Base-by-base conservation (phyloP, 2,888 invertebrate genomes). In the Sminthurides aquaticus region DNA sequence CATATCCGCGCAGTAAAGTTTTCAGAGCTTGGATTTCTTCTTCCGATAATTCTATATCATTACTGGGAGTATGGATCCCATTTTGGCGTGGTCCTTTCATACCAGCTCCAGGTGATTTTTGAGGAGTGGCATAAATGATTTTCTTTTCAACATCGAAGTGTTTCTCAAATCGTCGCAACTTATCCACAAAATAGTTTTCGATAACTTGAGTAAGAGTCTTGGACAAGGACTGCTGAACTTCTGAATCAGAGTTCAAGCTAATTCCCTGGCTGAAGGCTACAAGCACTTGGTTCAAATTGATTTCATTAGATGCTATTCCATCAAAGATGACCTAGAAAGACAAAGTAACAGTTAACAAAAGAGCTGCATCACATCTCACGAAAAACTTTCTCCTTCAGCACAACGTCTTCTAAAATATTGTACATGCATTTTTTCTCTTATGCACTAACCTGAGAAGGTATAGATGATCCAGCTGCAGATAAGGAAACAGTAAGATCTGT, bases 251-350 rank as follows among this genome's bases (percentile, higher is more conserved):
- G 29, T 73, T 73, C 15, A 73, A 64, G 60, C 72, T 74, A 11
- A 73, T 71, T 11, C 71, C 72, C 67, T 74, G 73, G 18, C 70
- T 70, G 66, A 74, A 74, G 1, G 73, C 71, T 8, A 71, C 55
- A 69, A 74, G 69, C 1, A 74, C 69, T 60, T 73, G 69, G 1
- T 67, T 66, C 29, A 74, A 29, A 2, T 65, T 54, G 0, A 73
- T 57, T 34, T 70, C 69, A 18, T 49, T 49, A 18, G 24, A 26
- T 8, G 34, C 28, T 2, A 66, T n/a, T 24, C 49, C 60, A 22
- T 43, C 20, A n/a, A 20, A 56, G 22, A 66, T 34, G 5, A 59
- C 62, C 59, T 67, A 34, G 1, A 60, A 22, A 22, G 20, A 5
- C 18, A 60, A 27, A 48, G 28, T 8, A 58, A 59, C 5, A 11